phyloP scores from a whole-genome alignment of 2,797 vertebrate species.

The Columba guinea region DNA sequence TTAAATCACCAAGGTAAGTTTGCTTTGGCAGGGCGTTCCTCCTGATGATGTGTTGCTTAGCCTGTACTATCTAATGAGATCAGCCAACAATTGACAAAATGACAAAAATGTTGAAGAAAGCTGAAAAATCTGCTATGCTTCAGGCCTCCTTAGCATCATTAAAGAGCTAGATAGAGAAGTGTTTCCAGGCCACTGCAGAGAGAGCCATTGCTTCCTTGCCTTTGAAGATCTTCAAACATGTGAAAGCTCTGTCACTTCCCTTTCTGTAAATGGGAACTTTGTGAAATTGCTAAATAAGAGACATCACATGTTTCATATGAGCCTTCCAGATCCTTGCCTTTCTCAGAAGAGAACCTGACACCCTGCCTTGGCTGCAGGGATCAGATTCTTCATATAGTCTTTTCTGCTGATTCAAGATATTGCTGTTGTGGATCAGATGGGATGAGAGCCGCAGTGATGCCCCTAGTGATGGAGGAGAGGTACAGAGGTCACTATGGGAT shows the following conservation, averaged over 20 bases:
- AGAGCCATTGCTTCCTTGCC: background rate
- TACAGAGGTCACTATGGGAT: background rate
- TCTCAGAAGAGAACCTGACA: background rate
- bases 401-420: background rate
- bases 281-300: background rate
- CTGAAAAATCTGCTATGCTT: background rate
- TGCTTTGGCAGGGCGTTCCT: conserved; percentile 4
- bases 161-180: background rate
- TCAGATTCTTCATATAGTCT: background rate
- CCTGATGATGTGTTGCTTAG: background rate
- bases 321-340: background rate
- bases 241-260: background rate
- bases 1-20: conserved; percentile 6
- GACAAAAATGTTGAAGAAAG: background rate
- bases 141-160: background rate
- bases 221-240: background rate
- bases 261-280: background rate
- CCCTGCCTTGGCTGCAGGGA: background rate
- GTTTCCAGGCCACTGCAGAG: background rate
- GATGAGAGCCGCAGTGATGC: accelerated
- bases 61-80: background rate
- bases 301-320: background rate
- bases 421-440: background rate
- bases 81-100: background rate
- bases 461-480: background rate